Percentiles rank a stretch among this genome's conserved stretches.
phyloP scores from a whole-genome alignment of 1,140 invertebrate genomes.

The Nasonia longicornis region DNA sequence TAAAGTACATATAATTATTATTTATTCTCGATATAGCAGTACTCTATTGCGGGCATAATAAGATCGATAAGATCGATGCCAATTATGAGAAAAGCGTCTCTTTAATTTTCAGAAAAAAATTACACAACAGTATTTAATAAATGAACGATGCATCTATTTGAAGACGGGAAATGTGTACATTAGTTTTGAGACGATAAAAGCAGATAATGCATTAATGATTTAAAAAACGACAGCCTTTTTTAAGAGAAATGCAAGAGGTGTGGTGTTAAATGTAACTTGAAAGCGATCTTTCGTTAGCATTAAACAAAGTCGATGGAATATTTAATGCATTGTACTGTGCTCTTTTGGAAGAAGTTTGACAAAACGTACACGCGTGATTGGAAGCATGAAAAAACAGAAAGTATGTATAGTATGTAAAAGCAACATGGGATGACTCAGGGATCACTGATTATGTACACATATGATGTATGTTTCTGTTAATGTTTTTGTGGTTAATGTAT shows the following conservation, averaged over 20 bases:
- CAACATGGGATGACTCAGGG: slow-evolving; percentile 46
- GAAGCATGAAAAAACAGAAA: slow-evolving; percentile 58
- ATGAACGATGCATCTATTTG: slow-evolving; percentile 25
- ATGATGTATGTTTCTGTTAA: slow-evolving; percentile 57
- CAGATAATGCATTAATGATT: slow-evolving; percentile 48
- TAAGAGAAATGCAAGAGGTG: slow-evolving; percentile 19
- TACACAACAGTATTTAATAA: slow-evolving; percentile 9
- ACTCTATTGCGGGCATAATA: slow-evolving; percentile 1
- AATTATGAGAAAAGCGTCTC: slow-evolving; percentile 34
- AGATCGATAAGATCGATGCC: slow-evolving; percentile 33
- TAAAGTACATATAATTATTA: neutral
- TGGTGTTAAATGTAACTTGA: slow-evolving; percentile 51
- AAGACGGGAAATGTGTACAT: slow-evolving; percentile 24
- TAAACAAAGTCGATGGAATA: slow-evolving; percentile 32
- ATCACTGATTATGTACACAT: slow-evolving; percentile 60
- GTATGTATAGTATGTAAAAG: slow-evolving; percentile 49
- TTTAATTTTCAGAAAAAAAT: slow-evolving; percentile 14
- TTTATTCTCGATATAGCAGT: slow-evolving; percentile 9
- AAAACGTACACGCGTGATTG: slow-evolving; percentile 46
- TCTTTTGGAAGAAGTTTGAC: slow-evolving; percentile 33
- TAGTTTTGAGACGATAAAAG: slow-evolving; percentile 47
- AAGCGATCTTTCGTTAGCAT: slow-evolving; percentile 57
- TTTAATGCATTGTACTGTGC: slow-evolving; percentile 25
- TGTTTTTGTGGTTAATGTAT: slow-evolving; percentile 50
- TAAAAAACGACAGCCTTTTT: slow-evolving; percentile 36